Evolutionary conservation across 2,797 vertebrate genomes (phyloP).

Genomic region (Anomalospiza imberbis): DNA sequence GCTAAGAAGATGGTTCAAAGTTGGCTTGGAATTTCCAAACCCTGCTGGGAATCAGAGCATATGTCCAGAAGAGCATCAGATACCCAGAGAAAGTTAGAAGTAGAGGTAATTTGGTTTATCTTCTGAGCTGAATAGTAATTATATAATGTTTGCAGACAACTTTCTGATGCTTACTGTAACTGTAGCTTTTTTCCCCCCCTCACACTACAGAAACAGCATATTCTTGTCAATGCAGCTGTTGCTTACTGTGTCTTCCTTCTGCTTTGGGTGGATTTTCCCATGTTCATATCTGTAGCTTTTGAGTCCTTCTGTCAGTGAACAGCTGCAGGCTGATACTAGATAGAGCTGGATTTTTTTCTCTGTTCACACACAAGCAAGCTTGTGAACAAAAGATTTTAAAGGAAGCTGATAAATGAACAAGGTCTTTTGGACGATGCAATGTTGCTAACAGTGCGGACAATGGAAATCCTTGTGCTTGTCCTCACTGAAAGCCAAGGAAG

Average conservation of each 20-base stretch:
- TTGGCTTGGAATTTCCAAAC: neutral
- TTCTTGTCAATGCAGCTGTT: slow-evolving; percentile 75
- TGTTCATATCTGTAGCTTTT: slow-evolving; percentile 83
- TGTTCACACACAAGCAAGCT: slow-evolving; percentile 68
- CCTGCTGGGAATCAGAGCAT: slow-evolving; percentile 3
- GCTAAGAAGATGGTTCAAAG: neutral
- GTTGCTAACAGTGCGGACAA: slow-evolving; percentile 63
- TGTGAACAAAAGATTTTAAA: slow-evolving; percentile 81
- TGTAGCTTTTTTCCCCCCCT: neutral
- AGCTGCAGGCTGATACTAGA: slow-evolving; percentile 88
- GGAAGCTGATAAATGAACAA: slow-evolving; percentile 75
- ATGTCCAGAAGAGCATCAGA: slow-evolving; percentile 8
- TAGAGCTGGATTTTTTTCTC: slow-evolving; percentile 74
- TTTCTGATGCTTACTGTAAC: slow-evolving; percentile 32
- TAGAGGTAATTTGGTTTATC: neutral
- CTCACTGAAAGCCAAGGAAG: slow-evolving; percentile 52
- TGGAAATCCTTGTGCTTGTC: slow-evolving; percentile 69
- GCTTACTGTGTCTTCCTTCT: slow-evolving; percentile 72
- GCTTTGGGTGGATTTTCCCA: slow-evolving; percentile 79
- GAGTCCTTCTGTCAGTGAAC: slow-evolving; percentile 87
- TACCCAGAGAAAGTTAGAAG: neutral
- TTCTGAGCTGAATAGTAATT: neutral
- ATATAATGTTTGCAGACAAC: neutral
- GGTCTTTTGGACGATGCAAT: slow-evolving; percentile 67
- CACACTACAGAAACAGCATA: slow-evolving; percentile 57